Conservation (phyloP, 1,140 invertebrate genomes). For the Saccostrea echinata region DNA sequence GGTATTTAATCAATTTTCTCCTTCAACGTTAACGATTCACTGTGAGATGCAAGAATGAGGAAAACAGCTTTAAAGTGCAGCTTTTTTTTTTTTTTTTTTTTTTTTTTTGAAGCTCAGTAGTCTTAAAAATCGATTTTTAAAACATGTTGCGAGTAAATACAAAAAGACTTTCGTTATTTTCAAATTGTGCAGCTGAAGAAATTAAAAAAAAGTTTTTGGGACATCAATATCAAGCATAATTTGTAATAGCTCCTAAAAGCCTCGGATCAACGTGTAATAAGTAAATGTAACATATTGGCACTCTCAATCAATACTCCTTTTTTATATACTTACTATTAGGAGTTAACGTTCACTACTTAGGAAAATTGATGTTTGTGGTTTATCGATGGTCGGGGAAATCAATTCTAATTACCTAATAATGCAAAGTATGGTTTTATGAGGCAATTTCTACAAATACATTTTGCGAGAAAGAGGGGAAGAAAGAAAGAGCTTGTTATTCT, state of each 20-base stretch:
- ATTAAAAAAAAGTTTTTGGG: too few species aligned
- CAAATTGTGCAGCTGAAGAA: too few species aligned
- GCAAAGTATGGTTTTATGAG: too few species aligned
- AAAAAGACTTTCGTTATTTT: not conserved
- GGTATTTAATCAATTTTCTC: not conserved
- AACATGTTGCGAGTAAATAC: too few species aligned
- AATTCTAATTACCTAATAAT: too few species aligned
- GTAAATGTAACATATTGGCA: conserved; percentile 9
- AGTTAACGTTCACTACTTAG: not conserved
- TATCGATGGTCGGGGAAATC: too few species aligned
- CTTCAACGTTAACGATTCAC: not conserved
- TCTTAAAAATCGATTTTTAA: not conserved
- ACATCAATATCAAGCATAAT: too few species aligned
- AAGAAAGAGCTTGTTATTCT: too few species aligned
- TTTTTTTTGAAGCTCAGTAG: not conserved
- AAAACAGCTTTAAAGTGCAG: not conserved
- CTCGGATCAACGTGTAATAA: not conserved
- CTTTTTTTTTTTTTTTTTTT: too few species aligned
- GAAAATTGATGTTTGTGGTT: not conserved
- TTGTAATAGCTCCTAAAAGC: not conserved
- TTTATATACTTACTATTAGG: not conserved
- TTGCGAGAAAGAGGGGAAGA: too few species aligned
- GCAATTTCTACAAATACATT: too few species aligned
- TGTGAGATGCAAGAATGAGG: not conserved
- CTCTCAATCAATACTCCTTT: not conserved